Conservation (phyloP, 2,888 invertebrate genomes). For the Drymonia ruficornis region DNA sequence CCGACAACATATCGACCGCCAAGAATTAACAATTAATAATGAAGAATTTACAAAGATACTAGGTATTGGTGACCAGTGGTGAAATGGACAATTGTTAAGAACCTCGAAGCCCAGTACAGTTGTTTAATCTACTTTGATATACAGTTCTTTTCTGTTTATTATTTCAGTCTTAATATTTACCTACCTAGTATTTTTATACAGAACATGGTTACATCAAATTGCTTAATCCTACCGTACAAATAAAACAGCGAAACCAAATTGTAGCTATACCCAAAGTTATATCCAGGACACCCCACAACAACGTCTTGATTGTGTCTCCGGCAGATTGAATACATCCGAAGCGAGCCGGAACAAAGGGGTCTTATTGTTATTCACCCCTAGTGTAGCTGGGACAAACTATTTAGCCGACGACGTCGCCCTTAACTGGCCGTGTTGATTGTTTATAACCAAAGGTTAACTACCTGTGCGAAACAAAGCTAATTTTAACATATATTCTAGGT, state of each 20-base stretch:
- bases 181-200: too few relatives aligned
- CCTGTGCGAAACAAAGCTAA: slow-evolving; percentile 27
- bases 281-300: slow-evolving; percentile 46
- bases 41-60: too few relatives aligned
- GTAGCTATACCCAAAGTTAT: slow-evolving; percentile 34
- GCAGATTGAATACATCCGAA: slow-evolving; percentile 77
- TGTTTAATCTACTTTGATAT: too few relatives aligned
- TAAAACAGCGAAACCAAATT: slow-evolving; percentile 35
- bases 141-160: too few relatives aligned
- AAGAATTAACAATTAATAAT: too few relatives aligned
- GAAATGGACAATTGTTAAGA: too few relatives aligned
- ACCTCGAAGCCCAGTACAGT: too few relatives aligned
- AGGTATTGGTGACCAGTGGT: too few relatives aligned
- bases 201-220: neutral
- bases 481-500: slow-evolving; percentile 14
- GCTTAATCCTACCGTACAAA: neutral
- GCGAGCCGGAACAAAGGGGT: slow-evolving; percentile 71
- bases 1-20: too few relatives aligned
- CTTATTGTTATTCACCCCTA: slow-evolving; percentile 82
- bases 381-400: slow-evolving; percentile 68
- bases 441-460: slow-evolving; percentile 56
- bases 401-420: slow-evolving; percentile 62
- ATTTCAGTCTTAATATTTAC: too few relatives aligned
- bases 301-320: slow-evolving; percentile 71
- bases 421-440: slow-evolving; percentile 58